phyloP scores from a whole-genome alignment of 2,888 invertebrate genomes.

The Pheosia tremula region DNA sequence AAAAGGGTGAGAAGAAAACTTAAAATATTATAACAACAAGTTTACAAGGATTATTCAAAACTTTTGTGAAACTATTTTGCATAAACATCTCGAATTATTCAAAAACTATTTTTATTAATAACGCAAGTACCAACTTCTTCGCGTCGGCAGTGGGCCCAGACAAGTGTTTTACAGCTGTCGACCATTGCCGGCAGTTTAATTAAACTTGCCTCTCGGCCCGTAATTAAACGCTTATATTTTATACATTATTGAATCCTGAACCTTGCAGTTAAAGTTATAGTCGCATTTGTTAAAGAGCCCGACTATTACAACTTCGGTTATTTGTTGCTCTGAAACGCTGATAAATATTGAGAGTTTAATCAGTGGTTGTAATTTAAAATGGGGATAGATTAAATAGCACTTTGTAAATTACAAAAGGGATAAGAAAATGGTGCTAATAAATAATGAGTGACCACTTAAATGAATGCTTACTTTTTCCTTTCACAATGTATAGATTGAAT shows the following conservation, averaged over 20 bases:
- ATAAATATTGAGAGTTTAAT: conserved; percentile 3
- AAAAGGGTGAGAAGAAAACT: no score
- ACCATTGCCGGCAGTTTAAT: conserved; percentile 35
- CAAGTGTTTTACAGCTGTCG: conserved; percentile 46
- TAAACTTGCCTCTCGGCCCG: conserved; percentile 31
- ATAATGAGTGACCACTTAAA: no score
- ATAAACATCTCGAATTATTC: background rate
- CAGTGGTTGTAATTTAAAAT: conserved; percentile 5
- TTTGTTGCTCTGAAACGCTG: conserved; percentile 17
- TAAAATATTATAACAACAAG: no score
- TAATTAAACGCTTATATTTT: conserved; percentile 43
- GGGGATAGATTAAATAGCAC: conserved; percentile 1
- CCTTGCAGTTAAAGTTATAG: conserved; percentile 11
- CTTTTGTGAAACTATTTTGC: background rate
- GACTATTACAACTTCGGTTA: background rate
- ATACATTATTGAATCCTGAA: conserved; percentile 26
- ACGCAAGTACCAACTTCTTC: conserved; percentile 14
- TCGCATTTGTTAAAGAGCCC: conserved; percentile 8
- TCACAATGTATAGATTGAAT: no score
- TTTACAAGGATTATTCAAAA: no score
- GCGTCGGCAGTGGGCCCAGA: conserved; percentile 10
- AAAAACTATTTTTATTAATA: conserved; percentile 2
- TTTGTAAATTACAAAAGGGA: conserved; percentile 4
- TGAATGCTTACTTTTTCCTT: no score
- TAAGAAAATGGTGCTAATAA: background rate